These are phyloP conservation scores for Pelusios castaneus DNA, from an alignment of 2,113 vertebrate genomes.

Conservation along the genomic window DNA sequence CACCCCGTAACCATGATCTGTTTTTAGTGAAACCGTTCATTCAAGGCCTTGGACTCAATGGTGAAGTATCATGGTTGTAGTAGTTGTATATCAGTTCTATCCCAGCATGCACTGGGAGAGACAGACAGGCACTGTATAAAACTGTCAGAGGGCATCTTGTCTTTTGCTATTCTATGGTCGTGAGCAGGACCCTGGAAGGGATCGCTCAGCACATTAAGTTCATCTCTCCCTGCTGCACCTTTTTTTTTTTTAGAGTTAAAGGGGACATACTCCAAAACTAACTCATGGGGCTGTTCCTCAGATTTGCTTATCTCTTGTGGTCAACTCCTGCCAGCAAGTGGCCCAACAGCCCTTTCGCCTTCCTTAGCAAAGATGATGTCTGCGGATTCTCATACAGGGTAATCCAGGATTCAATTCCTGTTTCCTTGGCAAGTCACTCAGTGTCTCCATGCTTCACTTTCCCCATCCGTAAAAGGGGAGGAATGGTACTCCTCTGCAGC, in stretches of 20 bases:
- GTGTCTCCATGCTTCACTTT: not conserved
- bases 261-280: not conserved
- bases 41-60: not conserved
- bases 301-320: not conserved
- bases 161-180: not conserved
- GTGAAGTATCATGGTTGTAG: not conserved
- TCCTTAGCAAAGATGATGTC: not conserved
- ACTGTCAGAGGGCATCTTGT: not conserved
- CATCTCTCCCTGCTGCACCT: not conserved
- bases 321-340: not conserved
- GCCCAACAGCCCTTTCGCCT: not conserved
- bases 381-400: not conserved
- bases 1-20: no score
- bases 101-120: not conserved
- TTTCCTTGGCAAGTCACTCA: not conserved
- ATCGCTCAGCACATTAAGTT: no score
- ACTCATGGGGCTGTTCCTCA: not conserved
- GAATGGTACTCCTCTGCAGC: not conserved
- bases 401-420: not conserved
- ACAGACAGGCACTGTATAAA: not conserved
- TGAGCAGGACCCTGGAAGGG: not conserved
- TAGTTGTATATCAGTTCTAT: not conserved
- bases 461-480: not conserved
- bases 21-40: not conserved
- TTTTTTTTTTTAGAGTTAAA: not conserved